A percentile compares a stretch with the other conserved stretches of the same genome.
Conservation (phyloP, 2,888 invertebrate species). For the Emmelina monodactyla region DNA sequence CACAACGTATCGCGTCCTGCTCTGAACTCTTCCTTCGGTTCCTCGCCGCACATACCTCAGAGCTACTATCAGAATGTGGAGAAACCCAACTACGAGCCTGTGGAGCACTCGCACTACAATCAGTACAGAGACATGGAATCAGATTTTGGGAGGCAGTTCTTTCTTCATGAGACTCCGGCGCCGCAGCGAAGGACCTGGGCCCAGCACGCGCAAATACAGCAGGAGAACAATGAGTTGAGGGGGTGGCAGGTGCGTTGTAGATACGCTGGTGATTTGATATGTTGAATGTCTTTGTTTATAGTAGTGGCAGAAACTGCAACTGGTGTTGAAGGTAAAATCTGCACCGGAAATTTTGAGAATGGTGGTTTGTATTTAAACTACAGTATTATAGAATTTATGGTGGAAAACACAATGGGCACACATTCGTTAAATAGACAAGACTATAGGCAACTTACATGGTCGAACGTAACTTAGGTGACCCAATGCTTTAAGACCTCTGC, state of each 20-base stretch:
- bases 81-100: constrained; percentile 29
- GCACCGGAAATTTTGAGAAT: too few species aligned
- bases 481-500: too few species aligned
- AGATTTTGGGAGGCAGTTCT: constrained; percentile 69
- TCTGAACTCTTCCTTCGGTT: constrained; percentile 43
- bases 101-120: constrained; percentile 15
- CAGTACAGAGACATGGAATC: constrained; percentile 36
- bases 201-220: constrained; percentile 64
- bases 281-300: not conserved
- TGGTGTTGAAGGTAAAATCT: too few species aligned
- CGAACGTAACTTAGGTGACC: too few species aligned
- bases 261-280: not conserved
- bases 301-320: too few species aligned
- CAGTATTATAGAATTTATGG: too few species aligned
- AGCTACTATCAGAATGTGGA: constrained; percentile 20
- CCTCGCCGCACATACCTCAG: constrained; percentile 54
- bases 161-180: constrained; percentile 72
- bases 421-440: too few species aligned
- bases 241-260: constrained; percentile 45
- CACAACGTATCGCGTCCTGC: constrained; percentile 53
- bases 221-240: constrained; percentile 65
- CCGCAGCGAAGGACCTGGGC: constrained; percentile 75
- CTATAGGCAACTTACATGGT: too few species aligned
- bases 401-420: too few species aligned
- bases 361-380: too few species aligned